Base-by-base conservation (phyloP, 30 jellyfish, hydroid and myxozoan species). In the Sanderia malayensis region DNA sequence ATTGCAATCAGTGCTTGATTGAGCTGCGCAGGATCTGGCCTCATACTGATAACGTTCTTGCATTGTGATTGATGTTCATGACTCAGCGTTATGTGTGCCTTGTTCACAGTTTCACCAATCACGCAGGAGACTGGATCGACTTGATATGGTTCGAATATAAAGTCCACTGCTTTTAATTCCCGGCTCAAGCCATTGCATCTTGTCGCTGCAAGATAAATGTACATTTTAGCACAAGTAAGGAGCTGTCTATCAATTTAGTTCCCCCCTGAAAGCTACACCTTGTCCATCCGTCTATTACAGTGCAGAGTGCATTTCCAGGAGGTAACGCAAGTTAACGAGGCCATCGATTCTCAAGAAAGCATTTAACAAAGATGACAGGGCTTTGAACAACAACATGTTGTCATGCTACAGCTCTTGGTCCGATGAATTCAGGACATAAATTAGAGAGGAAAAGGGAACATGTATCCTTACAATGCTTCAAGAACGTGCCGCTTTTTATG, bases 21-120 rank as follows among this genome's bases (percentile, higher is more conserved):
- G 67, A 83, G 67, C 64, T 83, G 95, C 20, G 30, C 74, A 15
- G 86, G 87, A 44, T 83, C 95, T 58, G 95, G 95, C 67, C 95
- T 63, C 95, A 83, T 45, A 67, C 95, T 83, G 81, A 83, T 83
- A 67, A 83, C 95, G 22, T 62, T 83, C 45, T 58, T 83, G 61
- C 95, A 83, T 28, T 82, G 94, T 25, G 85, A 46, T 29, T 62
- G 69, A 71, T 83, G 95, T 20, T 73, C 87, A 57, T 83, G 84
- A 32, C 75, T 67, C 44, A 83, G 80, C 10, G 87, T 83, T 8
- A 83, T 71, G 17, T 58, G 86, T 13, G 95, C 85, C 67, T 70
- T 81, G 15, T 60, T 83, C 61, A 83, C 47, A 31, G 74, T 53
- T 47, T 83, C 95, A 46, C 95, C 74, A 70, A 74, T 45, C n/a